Conservation (phyloP, 2,113 vertebrate species). For the Mesitornis unicolor region DNA sequence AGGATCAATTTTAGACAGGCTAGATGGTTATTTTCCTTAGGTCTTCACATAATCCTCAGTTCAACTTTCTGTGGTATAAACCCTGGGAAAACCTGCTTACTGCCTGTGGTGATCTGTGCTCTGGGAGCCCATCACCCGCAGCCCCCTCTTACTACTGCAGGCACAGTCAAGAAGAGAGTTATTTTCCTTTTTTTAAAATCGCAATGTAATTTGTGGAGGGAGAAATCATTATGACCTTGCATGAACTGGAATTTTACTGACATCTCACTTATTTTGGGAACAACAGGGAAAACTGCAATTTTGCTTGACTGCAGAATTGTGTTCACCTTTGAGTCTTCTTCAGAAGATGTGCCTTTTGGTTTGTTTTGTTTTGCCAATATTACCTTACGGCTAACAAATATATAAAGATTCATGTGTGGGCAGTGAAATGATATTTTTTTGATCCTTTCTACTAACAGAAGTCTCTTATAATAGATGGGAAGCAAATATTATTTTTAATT, state of each 20-base stretch:
- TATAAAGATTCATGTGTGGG: not conserved
- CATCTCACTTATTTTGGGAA: not conserved
- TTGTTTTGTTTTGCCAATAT: not conserved
- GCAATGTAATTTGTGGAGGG: not conserved
- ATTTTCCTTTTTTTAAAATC: not conserved
- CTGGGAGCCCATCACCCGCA: not conserved
- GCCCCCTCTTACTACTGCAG: not conserved
- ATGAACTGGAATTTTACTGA: slow-evolving; percentile 22
- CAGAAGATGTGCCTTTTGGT: not conserved
- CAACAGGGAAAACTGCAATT: not conserved
- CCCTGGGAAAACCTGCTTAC: not conserved
- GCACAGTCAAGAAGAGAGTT: not conserved
- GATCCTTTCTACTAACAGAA: not conserved
- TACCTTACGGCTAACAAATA: not conserved
- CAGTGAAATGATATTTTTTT: not conserved
- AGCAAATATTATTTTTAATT: not conserved
- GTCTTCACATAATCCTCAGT: not conserved
- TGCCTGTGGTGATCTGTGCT: not conserved
- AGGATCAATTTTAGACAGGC: not conserved
- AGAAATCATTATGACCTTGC: slow-evolving; percentile 20
- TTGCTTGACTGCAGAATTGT: not conserved
- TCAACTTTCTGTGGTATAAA: not conserved
- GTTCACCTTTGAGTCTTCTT: not conserved
- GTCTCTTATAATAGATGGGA: not conserved
- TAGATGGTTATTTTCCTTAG: slow-evolving; percentile 31